phyloP scores from a whole-genome alignment of 2,113 vertebrate genomes.

The Glaucidium brasilianum region DNA sequence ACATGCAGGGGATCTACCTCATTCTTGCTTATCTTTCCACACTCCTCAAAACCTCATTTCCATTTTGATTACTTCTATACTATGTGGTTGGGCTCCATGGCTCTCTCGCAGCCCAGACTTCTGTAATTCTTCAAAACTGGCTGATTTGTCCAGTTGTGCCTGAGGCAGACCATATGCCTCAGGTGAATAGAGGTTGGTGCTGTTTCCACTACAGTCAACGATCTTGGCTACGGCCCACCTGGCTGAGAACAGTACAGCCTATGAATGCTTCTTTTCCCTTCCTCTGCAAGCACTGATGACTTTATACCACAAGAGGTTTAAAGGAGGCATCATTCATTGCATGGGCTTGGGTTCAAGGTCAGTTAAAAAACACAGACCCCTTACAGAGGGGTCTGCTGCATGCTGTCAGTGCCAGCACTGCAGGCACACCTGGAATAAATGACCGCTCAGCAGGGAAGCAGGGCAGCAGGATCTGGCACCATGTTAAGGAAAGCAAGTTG shows the following conservation, averaged over 20 bases:
- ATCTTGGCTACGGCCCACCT: background rate
- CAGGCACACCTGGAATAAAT: background rate
- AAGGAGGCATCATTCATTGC: background rate
- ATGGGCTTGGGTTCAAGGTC: background rate
- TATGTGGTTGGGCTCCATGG: background rate
- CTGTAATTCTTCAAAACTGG: background rate
- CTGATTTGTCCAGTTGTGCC: background rate
- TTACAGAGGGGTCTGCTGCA: background rate
- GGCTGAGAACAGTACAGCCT: background rate
- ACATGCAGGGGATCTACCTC: background rate
- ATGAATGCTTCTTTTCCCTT: background rate
- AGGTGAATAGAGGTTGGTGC: background rate
- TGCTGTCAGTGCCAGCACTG: background rate
- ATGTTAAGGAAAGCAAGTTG: background rate
- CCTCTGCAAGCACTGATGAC: background rate
- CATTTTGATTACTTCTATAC: background rate
- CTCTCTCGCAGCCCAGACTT: background rate
- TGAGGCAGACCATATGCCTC: background rate
- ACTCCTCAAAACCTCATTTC: background rate
- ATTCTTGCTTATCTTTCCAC: background rate
- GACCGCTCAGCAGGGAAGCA: accelerated
- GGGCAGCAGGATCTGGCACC: background rate
- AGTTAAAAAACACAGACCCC: accelerated
- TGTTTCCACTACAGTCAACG: background rate
- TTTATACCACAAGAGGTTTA: background rate